These are phyloP conservation scores for Cryptocephalus primarius DNA, from an alignment of 2,888 invertebrate genomes.

Conservation along the genomic window DNA sequence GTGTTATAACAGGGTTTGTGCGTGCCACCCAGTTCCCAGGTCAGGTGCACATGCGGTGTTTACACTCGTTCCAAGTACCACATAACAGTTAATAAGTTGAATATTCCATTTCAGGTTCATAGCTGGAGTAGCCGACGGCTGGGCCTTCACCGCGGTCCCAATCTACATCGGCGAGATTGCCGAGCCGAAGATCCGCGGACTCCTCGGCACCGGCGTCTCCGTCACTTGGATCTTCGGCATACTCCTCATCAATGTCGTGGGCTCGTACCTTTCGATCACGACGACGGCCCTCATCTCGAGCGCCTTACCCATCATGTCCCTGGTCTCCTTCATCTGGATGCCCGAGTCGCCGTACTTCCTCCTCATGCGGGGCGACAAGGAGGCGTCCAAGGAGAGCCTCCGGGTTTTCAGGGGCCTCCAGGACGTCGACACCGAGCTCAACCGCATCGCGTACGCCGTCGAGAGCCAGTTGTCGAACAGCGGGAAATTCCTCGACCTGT, in stretches of 20 bases:
- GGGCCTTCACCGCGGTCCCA: constrained; percentile 38
- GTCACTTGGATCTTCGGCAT: constrained; percentile 43
- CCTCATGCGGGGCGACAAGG: constrained; percentile 33
- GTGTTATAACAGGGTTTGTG: no score
- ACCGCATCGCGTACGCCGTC: constrained; percentile 26
- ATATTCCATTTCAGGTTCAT: constrained; percentile 34
- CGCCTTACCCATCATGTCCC: constrained; percentile 36
- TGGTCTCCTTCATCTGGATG: constrained; percentile 40
- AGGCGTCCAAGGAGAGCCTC: constrained; percentile 40
- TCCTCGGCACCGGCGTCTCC: constrained; percentile 47
- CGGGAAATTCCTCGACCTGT: constrained; percentile 45
- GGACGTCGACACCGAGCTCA: constrained; percentile 39
- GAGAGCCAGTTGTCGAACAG: constrained; percentile 37
- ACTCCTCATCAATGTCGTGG: constrained; percentile 41
- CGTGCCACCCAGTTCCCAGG: no score
- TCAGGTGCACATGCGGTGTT: no score
- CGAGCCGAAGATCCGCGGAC: constrained; percentile 44
- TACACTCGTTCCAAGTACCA: no score
- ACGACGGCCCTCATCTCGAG: constrained; percentile 40
- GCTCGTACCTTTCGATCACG: constrained; percentile 39
- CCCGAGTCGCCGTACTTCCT: constrained; percentile 49
- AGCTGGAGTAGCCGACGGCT: constrained; percentile 48
- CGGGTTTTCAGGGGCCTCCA: constrained; percentile 38
- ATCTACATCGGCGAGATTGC: constrained; percentile 53
- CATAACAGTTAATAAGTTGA: no score